Evolutionary conservation across 2,797 vertebrate genomes (phyloP), one percentile per base, ranked within the genome.

Genomic region (Gallinago solitaria): DNA sequence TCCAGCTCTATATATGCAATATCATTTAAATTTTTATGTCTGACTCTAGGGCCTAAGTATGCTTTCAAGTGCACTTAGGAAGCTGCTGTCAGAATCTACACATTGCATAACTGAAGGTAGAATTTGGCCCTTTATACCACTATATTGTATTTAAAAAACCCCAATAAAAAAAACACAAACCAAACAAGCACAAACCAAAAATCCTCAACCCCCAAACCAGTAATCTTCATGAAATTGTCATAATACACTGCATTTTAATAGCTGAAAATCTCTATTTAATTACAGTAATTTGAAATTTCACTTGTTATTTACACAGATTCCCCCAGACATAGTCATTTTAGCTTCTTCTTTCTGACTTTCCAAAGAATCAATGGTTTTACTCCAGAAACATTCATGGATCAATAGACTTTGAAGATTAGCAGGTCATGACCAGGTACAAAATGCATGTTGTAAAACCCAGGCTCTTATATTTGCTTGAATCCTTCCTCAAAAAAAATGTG

Each of bases 371-470:
- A 68, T 95, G 63, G 41, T 87, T 96, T 96, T 83, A 78, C 39
- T 81, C 37, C 63, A 86, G 91, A 86, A 97, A 67, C 63, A 51
- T 86, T 91, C 51, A 51, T 48, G 89, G 91, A 90, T 95, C 91
- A 53, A 91, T 96, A 89, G 63, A 79, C 91, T 96, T 93, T 94
- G 89, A 91, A 94, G 96, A 95, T 95, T 93, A 93, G 56, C 9
- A 11, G 89, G 87, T 96, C 91, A 88, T 67, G 89, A 76, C 77
- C 87, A 96, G 93, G 94, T 97, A 93, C 89, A 93, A 92, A 94
- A 91, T 83, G 87, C 80, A 64, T 64, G 83, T 93, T 97, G 87
- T 96, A 97, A 95, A 95, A 69, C 67, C 48, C 47, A 82, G 77
- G 56, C 94, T 96, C 61, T 96, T 93, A 11, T 78, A 88, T 83